phyloP scores from a whole-genome alignment of 2,113 vertebrate genomes.

The Leucoraja erinaceus region DNA sequence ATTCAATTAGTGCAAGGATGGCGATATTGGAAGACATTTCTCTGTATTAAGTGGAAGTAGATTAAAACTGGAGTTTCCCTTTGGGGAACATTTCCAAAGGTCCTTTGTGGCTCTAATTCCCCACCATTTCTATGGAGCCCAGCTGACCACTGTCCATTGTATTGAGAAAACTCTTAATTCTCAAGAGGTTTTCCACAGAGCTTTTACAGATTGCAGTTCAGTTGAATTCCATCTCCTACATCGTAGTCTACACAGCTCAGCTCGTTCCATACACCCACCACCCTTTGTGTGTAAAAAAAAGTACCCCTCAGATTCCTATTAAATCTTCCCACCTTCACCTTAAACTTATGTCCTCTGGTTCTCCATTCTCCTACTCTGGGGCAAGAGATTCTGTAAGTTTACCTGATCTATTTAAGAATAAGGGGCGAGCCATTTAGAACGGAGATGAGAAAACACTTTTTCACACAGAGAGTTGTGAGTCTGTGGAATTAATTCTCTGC shows the following conservation, averaged over 20 bases:
- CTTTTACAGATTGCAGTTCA: slow-evolving; percentile 2
- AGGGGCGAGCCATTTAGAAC: too few relatives aligned
- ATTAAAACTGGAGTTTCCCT: neutral
- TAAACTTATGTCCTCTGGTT: too few relatives aligned
- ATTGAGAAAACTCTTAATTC: neutral
- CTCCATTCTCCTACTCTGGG: too few relatives aligned
- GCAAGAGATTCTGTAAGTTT: too few relatives aligned
- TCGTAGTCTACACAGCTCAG: neutral
- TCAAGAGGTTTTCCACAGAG: neutral
- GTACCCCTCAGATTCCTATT: too few relatives aligned
- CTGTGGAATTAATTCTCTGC: too few relatives aligned
- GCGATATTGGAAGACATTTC: neutral
- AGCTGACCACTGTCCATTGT: slow-evolving; percentile 7
- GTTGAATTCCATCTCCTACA: neutral
- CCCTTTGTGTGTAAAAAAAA: too few relatives aligned
- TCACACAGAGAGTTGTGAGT: too few relatives aligned
- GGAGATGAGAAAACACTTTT: too few relatives aligned
- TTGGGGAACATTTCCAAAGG: slow-evolving; percentile 1
- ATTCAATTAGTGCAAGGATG: neutral
- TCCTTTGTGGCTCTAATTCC: slow-evolving; percentile 17
- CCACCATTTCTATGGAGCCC: slow-evolving; percentile 9
- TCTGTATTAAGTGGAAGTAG: neutral
- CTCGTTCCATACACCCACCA: too few relatives aligned
- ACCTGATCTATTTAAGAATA: too few relatives aligned
- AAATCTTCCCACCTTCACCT: too few relatives aligned